Conservation (phyloP, 1,140 invertebrate genomes). For the Lepidurus apus region DNA sequence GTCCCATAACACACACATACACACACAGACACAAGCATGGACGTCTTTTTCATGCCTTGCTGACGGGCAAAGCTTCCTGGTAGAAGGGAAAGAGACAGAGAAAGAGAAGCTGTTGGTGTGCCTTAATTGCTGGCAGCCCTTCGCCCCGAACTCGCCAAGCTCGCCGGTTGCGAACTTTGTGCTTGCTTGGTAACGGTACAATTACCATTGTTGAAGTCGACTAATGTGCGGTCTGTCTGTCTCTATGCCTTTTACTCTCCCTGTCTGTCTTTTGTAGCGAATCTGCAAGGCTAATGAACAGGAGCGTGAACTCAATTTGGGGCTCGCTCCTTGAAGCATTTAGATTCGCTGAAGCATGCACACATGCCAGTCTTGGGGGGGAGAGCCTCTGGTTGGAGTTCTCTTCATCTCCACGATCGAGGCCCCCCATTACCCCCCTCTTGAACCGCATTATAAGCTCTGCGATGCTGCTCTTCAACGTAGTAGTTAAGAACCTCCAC, state of each 20-base stretch:
- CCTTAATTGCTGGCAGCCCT: too few relatives aligned
- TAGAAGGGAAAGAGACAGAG: too few relatives aligned
- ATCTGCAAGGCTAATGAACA: conserved; percentile 21
- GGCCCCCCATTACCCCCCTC: too few relatives aligned
- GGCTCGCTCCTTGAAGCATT: not conserved
- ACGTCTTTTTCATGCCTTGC: too few relatives aligned
- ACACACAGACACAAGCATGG: too few relatives aligned
- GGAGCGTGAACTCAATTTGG: conserved; percentile 9
- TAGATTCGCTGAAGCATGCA: not conserved
- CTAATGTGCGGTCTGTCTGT: conserved; percentile 18
- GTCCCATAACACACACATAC: too few relatives aligned
- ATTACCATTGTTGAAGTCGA: conserved; percentile 13
- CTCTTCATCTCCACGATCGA: not conserved
- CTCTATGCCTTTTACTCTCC: conserved; percentile 4
- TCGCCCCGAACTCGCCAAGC: too few relatives aligned
- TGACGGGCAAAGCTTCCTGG: too few relatives aligned
- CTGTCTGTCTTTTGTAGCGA: conserved; percentile 3
- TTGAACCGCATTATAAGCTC: too few relatives aligned
- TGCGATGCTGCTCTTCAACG: too few relatives aligned
- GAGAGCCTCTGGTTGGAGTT: not conserved
- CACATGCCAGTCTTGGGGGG: not conserved
- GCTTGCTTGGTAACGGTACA: conserved; percentile 18
- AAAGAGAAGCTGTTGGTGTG: too few relatives aligned
- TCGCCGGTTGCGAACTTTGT: not conserved
- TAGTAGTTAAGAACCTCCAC: too few relatives aligned